Percentiles rank a stretch among this genome's conserved stretches.
Evolutionary conservation across 2,113 vertebrate species (phyloP).

Genomic region (Bos indicus): DNA sequence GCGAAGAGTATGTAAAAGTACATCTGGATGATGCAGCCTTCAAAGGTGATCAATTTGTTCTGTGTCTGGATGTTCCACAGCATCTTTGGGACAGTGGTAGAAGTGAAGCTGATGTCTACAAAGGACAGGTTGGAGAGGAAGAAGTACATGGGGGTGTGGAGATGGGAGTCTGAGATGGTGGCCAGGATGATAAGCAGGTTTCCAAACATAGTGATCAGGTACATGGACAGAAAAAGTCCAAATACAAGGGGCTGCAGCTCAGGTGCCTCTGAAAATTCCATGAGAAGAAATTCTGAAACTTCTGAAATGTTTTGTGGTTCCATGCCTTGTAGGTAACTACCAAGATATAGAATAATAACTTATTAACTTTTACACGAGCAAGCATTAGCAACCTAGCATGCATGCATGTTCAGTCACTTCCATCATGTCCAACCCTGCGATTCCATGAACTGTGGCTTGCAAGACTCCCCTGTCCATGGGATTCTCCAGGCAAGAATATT

Average conservation of each 20-base stretch:
- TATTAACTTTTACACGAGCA: neutral
- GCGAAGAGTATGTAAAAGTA: neutral
- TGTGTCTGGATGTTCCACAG: neutral
- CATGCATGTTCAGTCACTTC: neutral
- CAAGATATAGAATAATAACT: neutral
- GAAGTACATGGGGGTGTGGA: neutral
- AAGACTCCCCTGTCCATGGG: neutral
- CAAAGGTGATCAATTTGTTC: neutral
- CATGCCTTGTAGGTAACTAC: neutral
- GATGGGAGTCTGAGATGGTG: neutral
- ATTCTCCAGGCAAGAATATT: neutral
- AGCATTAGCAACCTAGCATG: neutral
- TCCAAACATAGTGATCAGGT: neutral
- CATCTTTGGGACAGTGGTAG: neutral
- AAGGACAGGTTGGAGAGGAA: neutral
- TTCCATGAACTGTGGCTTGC: neutral
- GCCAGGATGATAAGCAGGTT: neutral
- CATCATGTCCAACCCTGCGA: fast-evolving
- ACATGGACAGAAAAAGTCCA: neutral
- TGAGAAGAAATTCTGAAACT: neutral
- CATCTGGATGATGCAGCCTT: neutral
- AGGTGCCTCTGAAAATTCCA: neutral
- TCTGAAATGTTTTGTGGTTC: neutral
- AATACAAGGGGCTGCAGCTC: neutral
- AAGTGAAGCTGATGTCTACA: neutral